Conservation (phyloP, 2,888 invertebrate genomes). For the Octonoba sinensis region DNA sequence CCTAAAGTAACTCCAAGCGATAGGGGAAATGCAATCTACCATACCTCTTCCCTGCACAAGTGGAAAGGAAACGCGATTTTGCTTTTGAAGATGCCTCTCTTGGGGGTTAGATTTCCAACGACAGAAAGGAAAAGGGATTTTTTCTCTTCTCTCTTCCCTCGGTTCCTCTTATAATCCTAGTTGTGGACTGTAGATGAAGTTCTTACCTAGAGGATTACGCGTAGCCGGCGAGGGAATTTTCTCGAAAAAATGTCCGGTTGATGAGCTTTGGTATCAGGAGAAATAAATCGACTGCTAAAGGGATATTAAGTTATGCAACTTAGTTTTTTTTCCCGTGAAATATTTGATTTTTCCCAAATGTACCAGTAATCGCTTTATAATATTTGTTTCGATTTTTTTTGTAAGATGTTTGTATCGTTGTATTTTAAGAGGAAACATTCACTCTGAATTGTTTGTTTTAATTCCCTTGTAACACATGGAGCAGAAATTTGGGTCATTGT, state of each 20-base stretch:
- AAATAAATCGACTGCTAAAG: not conserved
- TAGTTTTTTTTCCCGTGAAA: too few species aligned
- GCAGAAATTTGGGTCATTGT: too few species aligned
- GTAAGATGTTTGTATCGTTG: too few species aligned
- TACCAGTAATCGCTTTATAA: too few species aligned
- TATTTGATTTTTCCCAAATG: too few species aligned
- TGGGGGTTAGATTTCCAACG: conserved; percentile 11
- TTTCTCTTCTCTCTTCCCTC: not conserved
- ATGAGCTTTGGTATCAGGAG: conserved; percentile 32
- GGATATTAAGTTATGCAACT: too few species aligned
- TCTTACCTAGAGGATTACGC: conserved; percentile 55
- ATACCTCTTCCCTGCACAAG: conserved; percentile 12
- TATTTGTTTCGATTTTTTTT: too few species aligned
- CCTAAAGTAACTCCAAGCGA: not conserved
- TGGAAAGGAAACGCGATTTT: conserved; percentile 34
- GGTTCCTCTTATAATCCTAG: conserved; percentile 37
- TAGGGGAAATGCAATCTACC: conserved; percentile 35
- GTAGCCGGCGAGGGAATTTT: conserved; percentile 22
- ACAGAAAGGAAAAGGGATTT: not conserved
- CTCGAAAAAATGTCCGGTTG: not conserved
- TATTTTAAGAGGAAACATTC: too few species aligned
- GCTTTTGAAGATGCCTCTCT: conserved; percentile 25
- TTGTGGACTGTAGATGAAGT: conserved; percentile 53
- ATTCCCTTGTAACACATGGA: too few species aligned
- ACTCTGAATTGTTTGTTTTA: too few species aligned